Conservation (phyloP, 2,888 invertebrate species). For the Drosophila algonquin region DNA sequence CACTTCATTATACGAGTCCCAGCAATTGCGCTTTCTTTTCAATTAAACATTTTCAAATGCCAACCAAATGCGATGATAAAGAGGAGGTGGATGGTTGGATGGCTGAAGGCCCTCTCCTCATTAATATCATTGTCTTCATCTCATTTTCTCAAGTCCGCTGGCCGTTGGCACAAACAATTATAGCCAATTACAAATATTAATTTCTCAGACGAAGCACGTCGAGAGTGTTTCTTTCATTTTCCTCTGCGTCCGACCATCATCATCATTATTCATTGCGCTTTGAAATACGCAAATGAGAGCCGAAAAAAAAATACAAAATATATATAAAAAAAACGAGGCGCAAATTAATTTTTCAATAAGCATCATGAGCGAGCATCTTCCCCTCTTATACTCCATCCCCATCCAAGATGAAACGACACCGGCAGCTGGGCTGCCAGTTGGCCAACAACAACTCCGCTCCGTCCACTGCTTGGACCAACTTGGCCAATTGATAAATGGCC, state of each 20-base stretch:
- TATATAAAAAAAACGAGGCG: conserved; percentile 64
- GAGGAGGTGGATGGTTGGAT: conserved; percentile 13
- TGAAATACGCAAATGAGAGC: conserved; percentile 78
- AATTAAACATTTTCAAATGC: conserved; percentile 72
- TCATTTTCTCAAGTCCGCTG: conserved; percentile 32
- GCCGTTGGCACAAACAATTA: conserved; percentile 73
- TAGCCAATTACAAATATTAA: conserved; percentile 80
- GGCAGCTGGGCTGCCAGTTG: conserved; percentile 54
- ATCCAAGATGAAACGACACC: conserved; percentile 73
- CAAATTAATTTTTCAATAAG: conserved; percentile 80
- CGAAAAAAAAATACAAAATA: conserved; percentile 29
- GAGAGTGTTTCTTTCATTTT: conserved; percentile 59
- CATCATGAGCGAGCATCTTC: conserved; percentile 68
- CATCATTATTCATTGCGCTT: conserved; percentile 76
- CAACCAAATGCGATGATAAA: conserved; percentile 36
- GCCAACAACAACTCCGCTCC: conserved; percentile 26
- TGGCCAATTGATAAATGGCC: conserved; percentile 79
- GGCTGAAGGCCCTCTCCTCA: conserved; percentile 39
- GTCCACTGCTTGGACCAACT: conserved; percentile 55
- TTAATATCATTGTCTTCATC: conserved; percentile 59
- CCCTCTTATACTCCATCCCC: conserved; percentile 6
- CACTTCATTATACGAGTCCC: conserved; percentile 55
- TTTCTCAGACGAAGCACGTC: conserved; percentile 74
- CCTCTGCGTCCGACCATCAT: conserved; percentile 55
- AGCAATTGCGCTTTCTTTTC: conserved; percentile 72